Conservation (phyloP, 2,113 vertebrate genomes). For the Oreochromis niloticus region DNA sequence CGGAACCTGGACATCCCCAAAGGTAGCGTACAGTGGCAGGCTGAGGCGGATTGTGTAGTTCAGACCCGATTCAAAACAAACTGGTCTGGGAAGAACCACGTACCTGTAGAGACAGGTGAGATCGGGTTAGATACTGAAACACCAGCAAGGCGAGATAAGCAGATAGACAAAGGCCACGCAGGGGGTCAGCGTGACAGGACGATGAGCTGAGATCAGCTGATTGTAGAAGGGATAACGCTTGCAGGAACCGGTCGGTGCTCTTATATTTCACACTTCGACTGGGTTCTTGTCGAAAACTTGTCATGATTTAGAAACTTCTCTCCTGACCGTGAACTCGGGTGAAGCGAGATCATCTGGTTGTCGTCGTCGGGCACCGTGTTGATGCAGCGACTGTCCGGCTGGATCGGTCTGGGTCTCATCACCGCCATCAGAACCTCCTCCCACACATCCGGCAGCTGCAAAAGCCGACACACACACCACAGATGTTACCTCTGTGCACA, state of each 20-base stretch:
- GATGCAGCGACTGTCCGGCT: constrained; percentile 84
- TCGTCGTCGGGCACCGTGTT: constrained; percentile 93
- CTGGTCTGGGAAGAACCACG: constrained; percentile 79
- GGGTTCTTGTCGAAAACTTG: not conserved
- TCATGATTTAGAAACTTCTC: not conserved
- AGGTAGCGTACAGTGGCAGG: constrained; percentile 81
- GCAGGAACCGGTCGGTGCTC: not conserved
- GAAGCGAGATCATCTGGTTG: constrained; percentile 86
- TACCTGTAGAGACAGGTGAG: constrained; percentile 69
- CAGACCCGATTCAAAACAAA: constrained; percentile 89
- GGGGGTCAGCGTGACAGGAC: not conserved
- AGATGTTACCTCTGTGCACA: not conserved
- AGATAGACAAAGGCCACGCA: not conserved
- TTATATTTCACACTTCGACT: not conserved
- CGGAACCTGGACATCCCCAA: constrained; percentile 79
- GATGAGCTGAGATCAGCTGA: not conserved
- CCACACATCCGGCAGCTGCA: constrained; percentile 91
- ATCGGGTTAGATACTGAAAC: not conserved
- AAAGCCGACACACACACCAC: not conserved
- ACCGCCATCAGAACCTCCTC: constrained; percentile 88
- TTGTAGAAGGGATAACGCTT: not conserved
- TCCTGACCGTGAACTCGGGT: constrained; percentile 84
- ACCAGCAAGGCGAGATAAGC: not conserved
- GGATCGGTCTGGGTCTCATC: constrained; percentile 82
- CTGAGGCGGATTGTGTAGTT: constrained; percentile 92